These are phyloP conservation scores for Todiramphus saurophagus DNA, from an alignment of 2,113 vertebrate species.

Conservation along the genomic window DNA sequence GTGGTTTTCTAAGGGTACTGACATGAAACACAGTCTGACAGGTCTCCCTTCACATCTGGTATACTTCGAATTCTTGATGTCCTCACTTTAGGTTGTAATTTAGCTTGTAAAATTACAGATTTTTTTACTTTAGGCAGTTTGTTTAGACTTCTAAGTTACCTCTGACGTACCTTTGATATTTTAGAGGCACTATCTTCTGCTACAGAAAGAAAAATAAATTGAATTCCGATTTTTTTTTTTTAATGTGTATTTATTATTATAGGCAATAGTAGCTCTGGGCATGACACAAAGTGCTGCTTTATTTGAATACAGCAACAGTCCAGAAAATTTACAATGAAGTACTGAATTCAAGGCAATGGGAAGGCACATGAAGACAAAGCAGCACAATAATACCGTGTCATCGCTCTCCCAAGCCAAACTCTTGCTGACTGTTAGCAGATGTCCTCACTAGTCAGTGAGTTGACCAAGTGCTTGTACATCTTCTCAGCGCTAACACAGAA, in stretches of 20 bases:
- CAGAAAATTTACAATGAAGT: background rate
- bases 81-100: background rate
- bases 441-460: background rate
- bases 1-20: background rate
- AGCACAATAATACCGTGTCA: background rate
- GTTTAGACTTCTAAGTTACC: background rate
- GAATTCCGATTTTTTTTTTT: background rate
- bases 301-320: background rate
- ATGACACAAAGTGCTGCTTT: background rate
- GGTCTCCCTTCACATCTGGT: background rate
- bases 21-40: background rate
- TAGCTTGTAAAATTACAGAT: background rate
- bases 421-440: background rate
- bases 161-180: background rate
- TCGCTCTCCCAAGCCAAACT: background rate
- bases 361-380: background rate
- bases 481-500: background rate
- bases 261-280: background rate
- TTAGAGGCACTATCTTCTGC: background rate
- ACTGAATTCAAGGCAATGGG: background rate
- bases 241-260: background rate
- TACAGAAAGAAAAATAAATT: background rate
- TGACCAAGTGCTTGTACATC: accelerated
- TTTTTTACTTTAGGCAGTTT: background rate
- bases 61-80: background rate